These are phyloP conservation scores for Anseranas semipalmata DNA, from an alignment of 2,113 vertebrate genomes.

Conservation along the genomic window DNA sequence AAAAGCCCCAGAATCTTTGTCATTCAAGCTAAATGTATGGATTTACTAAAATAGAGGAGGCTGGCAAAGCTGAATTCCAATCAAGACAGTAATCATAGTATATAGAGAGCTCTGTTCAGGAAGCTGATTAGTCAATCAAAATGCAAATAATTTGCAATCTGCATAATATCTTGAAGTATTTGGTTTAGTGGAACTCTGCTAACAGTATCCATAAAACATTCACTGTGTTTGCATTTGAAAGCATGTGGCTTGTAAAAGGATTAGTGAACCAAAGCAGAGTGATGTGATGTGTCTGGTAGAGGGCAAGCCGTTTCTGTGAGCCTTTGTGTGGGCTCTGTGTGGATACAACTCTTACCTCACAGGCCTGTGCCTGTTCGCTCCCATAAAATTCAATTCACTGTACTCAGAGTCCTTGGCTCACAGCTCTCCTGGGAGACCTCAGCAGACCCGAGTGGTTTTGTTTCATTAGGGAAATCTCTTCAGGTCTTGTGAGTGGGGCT, in stretches of 20 bases:
- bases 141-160: slow-evolving; percentile 14
- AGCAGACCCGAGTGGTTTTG: neutral
- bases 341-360: neutral
- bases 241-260: neutral
- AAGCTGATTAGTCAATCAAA: slow-evolving; percentile 39
- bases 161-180: neutral
- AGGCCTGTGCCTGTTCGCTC: neutral
- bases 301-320: neutral
- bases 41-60: neutral
- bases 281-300: neutral
- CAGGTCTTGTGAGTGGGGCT: neutral
- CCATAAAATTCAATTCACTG: neutral
- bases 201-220: neutral
- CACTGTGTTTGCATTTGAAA: neutral
- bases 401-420: neutral
- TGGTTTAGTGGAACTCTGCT: neutral
- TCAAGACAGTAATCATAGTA: neutral
- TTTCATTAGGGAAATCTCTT: neutral
- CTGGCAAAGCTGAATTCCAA: neutral
- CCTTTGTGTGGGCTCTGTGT: neutral
- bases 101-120: neutral
- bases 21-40: neutral
- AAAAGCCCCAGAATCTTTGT: neutral
- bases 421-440: neutral
- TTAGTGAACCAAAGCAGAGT: neutral